Base-by-base conservation (phyloP, 2,888 invertebrate genomes). In the Drosophila hamatofila region DNA sequence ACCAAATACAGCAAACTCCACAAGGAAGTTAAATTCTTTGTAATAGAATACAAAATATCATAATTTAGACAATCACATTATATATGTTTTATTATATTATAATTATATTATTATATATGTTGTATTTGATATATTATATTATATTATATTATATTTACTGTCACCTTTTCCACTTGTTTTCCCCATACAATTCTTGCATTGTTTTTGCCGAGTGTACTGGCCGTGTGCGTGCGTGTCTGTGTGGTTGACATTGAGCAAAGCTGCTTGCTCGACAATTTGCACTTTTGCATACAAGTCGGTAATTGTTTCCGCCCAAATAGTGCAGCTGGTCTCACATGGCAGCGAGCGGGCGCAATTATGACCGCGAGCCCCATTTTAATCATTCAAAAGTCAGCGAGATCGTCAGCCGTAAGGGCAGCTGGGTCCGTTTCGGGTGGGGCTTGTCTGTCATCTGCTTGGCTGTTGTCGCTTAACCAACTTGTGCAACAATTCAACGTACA, bases 221-320 rank as follows among this genome's bases (percentile, higher is more conserved):
- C 6, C 62, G 39, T 61, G 57, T 55, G 41, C 72, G 62, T 69
- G 41, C 51, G 35, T 49, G 60, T 60, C 62, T 78, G 74, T 37
- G 37, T 56, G 46, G 52, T 57, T 78, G 88, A 87, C 88, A 84
- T 87, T 80, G 80, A 78, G 78, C 78, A 84, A 71, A 73, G 81
- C 78, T 83, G 74, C 67, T 64, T 56, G 72, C 75, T 68, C 25
- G 80, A 55, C 77, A 69, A 62, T 84, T 89, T 88, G 85, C 84
- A 84, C 84, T 89, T 82, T 84, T 84, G 89, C 84, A 84, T 87
- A 79, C 89, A 87, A 87, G 69, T 84, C 75, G 83, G 84, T 84
- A 84, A 84, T 89, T 84, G 84, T 84, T 84, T 84, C 88, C 89
- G 80, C 88, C 49, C 83, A 72, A 83, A 72, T 79, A 59, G 62